Evolutionary conservation across 2,888 invertebrate genomes (phyloP).

Genomic region (Luperina nickerlii): DNA sequence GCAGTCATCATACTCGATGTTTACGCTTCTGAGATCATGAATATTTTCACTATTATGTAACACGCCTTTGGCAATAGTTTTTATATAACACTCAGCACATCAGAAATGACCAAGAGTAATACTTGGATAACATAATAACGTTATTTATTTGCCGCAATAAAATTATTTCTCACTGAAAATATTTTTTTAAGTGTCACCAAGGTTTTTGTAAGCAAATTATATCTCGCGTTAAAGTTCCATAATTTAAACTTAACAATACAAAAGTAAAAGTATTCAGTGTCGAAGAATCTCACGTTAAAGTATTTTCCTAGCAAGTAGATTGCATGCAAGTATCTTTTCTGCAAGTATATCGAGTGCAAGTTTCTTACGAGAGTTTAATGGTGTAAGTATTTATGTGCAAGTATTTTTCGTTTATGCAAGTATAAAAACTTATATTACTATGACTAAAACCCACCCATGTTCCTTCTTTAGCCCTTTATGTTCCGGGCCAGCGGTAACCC

Average conservation of each 20-base stretch:
- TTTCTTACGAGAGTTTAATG: background rate
- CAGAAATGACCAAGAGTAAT: background rate
- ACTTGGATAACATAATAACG: background rate
- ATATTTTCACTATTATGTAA: background rate
- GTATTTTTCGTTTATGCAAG: background rate
- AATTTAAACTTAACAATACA: background rate
- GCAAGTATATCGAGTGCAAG: background rate
- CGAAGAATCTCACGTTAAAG: background rate
- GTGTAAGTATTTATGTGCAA: background rate
- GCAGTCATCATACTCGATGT: constrained; percentile 79
- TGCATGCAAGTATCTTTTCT: background rate
- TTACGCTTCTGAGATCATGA: constrained; percentile 74
- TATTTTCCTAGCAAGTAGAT: background rate
- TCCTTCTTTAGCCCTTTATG: no score
- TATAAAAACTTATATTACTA: constrained; percentile 42
- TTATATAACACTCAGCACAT: background rate
- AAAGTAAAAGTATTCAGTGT: background rate
- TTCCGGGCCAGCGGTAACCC: no score
- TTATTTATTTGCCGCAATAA: background rate
- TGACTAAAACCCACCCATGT: no score
- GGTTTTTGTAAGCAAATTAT: background rate
- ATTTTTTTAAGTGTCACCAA: background rate
- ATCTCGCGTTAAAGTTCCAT: background rate
- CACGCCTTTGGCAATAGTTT: background rate
- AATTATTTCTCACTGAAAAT: background rate